Evolutionary conservation across 2,797 vertebrate genomes (phyloP), one percentile per base, ranked within the genome.

Genomic region (Apodemus agrarius): DNA sequence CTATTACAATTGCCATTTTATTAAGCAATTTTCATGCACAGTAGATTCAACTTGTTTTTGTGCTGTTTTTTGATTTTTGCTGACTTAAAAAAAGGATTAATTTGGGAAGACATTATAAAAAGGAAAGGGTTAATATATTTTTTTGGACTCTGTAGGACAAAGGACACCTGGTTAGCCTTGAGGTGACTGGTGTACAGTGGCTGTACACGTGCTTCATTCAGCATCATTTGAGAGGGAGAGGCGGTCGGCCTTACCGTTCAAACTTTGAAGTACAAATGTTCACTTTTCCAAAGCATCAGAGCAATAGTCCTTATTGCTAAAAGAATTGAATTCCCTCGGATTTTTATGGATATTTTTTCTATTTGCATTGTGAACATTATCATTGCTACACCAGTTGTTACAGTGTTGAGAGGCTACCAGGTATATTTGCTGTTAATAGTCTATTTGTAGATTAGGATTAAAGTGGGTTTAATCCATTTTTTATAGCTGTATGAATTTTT

Each of bases 1-100:
- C 98, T 98, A 97, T 98, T 98, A 98, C 98, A 98, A 98, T 98
- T 98, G 98, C 98, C 98, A 98, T 99, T 98, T 99, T 98, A 98
- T 99, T 98, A 98, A 98, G 97, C 97, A 84, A 98, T 98, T 98
- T 98, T 98, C 97, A 98, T 98, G 97, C 98, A 98, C 97, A 98
- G 65, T 98, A 98, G 97, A 88, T 98, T 98, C 94, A 98, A 97
- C 89, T 98, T 98, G 97, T 98, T 96, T 40, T 90, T 49, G 81
- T 82, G 95, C 82, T 97, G 91, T 92, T 97, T 95, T 95, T 96
- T 98, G 76, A 89, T 98, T 98, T 98, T 98, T 98, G 93, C 0
- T 13, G 89, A 98, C 92, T 98, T 97, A 90, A 92, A 96, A 92
- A 96, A 98, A 98, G 97, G 97, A 97, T 98, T 98, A 98, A 97